A percentile compares a stretch with the other conserved stretches of the same genome.
Conservation (phyloP, 2,888 invertebrate genomes). For the Agrilus cyanescens region DNA sequence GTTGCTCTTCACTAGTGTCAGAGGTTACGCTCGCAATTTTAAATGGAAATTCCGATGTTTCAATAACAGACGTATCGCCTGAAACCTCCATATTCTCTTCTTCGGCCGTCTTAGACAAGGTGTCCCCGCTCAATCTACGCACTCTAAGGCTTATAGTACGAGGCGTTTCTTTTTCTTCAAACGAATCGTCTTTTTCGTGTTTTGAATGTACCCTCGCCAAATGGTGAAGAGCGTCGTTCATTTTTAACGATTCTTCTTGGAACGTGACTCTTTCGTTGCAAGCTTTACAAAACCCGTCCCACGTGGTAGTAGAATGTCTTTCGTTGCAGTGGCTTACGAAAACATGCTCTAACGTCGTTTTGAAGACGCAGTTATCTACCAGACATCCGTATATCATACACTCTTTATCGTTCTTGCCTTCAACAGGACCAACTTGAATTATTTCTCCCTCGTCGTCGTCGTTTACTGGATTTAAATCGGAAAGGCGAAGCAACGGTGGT, state of each 20-base stretch:
- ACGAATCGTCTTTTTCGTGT: conserved; percentile 2
- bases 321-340: conserved; percentile 28
- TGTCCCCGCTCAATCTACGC: conserved; percentile 38
- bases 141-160: conserved; percentile 25
- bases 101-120: conserved; percentile 26
- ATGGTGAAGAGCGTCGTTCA: conserved; percentile 15
- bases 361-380: conserved; percentile 25
- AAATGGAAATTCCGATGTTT: conserved; percentile 28
- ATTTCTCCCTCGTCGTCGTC: background rate
- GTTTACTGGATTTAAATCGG: conserved; percentile 7
- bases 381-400: conserved; percentile 24
- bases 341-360: conserved; percentile 20
- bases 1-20: conserved; percentile 2
- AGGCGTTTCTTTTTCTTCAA: conserved; percentile 2
- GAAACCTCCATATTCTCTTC: conserved; percentile 11
- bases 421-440: conserved; percentile 15
- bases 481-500: conserved; percentile 18
- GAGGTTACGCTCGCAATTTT: conserved; percentile 26
- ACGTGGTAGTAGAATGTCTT: conserved; percentile 19
- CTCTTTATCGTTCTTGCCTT: conserved; percentile 8
- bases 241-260: conserved; percentile 4
- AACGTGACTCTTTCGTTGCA: conserved; percentile 12
- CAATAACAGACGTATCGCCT: background rate
- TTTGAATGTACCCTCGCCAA: conserved; percentile 4
- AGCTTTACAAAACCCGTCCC: conserved; percentile 12